phyloP scores from a whole-genome alignment of 2,888 invertebrate species.

The Drosophila borborema region DNA sequence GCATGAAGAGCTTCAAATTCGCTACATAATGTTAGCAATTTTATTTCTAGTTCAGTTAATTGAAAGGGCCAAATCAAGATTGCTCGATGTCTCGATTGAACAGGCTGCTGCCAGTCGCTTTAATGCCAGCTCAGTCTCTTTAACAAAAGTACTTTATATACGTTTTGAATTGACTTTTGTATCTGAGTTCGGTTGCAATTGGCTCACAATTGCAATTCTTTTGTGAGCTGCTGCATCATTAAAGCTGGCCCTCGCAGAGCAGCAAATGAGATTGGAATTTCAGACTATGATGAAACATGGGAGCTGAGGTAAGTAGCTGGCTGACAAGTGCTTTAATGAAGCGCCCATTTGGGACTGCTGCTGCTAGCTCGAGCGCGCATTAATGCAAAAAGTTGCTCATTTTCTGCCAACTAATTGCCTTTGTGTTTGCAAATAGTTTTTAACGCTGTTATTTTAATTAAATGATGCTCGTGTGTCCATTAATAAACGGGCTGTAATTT shows the following conservation, averaged over 20 bases:
- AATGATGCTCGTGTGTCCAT: slow-evolving; percentile 41
- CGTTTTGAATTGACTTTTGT: background rate
- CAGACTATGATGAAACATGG: background rate
- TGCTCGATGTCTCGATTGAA: background rate
- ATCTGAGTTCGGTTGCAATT: background rate
- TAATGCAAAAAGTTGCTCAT: background rate
- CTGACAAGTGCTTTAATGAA: background rate
- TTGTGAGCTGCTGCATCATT: background rate
- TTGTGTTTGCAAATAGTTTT: slow-evolving; percentile 11
- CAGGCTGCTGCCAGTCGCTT: background rate
- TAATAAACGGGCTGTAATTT: slow-evolving; percentile 48
- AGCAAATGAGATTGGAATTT: background rate
- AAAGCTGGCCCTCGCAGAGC: background rate
- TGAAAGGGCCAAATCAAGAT: background rate
- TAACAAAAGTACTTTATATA: background rate
- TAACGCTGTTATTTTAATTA: slow-evolving; percentile 52
- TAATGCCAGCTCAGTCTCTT: background rate
- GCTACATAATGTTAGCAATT: background rate
- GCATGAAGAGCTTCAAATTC: background rate
- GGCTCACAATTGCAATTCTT: background rate
- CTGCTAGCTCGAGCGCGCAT: background rate
- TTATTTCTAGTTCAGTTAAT: background rate
- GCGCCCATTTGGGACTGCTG: background rate
- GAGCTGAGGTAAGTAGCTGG: background rate
- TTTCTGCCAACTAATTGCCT: slow-evolving; percentile 18